phyloP scores from a whole-genome alignment of 1,140 invertebrate species.

The Cataglyphis hispanica region DNA sequence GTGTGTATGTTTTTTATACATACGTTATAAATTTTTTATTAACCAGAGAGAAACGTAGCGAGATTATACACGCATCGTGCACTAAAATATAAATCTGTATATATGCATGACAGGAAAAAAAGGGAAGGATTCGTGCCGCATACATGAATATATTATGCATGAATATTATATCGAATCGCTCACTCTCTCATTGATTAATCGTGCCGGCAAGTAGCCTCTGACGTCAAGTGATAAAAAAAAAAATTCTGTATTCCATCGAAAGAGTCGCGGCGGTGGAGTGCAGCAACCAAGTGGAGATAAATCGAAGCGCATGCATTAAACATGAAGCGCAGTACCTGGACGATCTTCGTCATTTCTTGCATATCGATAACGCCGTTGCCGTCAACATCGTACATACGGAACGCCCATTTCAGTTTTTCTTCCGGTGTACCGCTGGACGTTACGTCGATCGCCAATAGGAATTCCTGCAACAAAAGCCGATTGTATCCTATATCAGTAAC shows the following conservation, averaged over 20 bases:
- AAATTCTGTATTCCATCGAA: slow-evolving; percentile 25
- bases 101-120: neutral
- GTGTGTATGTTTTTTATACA: neutral
- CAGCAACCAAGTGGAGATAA: slow-evolving; percentile 47
- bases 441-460: slow-evolving; percentile 98
- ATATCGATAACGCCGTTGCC: slow-evolving; percentile 99
- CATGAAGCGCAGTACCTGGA: slow-evolving; percentile 89
- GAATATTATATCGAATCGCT: neutral
- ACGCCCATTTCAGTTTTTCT: slow-evolving; percentile 99
- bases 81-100: neutral
- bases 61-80: neutral
- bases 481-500: slow-evolving; percentile 17
- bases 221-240: slow-evolving; percentile 51
- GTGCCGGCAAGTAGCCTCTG: slow-evolving; percentile 33
- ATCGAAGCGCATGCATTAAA: slow-evolving; percentile 59
- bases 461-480: slow-evolving; percentile 91
- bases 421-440: slow-evolving; percentile 98
- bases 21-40: neutral
- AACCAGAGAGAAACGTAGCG: neutral
- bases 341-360: slow-evolving; percentile 98
- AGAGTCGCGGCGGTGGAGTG: slow-evolving; percentile 48
- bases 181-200: slow-evolving; percentile 26
- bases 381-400: slow-evolving; percentile 99
- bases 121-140: neutral
- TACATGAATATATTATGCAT: neutral